These are phyloP conservation scores for Betta splendens DNA, from an alignment of 2,797 vertebrate species.

Conservation along the genomic window DNA sequence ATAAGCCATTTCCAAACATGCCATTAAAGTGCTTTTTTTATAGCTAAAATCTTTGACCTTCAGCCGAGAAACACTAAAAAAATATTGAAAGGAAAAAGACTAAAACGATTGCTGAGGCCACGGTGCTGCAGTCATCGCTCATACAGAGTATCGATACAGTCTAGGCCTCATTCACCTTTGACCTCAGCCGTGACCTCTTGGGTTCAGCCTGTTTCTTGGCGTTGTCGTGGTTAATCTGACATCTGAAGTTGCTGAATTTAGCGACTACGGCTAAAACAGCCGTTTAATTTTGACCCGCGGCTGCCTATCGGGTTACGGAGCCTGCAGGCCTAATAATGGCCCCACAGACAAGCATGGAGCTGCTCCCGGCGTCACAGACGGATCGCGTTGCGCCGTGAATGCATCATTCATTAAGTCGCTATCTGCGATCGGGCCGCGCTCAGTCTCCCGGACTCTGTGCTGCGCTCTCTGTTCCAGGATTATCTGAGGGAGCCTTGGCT, in stretches of 20 bases:
- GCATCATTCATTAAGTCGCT: constrained; percentile 49
- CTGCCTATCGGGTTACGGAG: constrained; percentile 26
- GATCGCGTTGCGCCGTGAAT: constrained; percentile 58
- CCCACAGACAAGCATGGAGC: constrained; percentile 23
- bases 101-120: neutral
- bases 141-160: neutral
- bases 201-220: neutral
- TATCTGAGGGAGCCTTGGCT: constrained; percentile 50
- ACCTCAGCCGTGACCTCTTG: neutral
- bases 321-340: constrained; percentile 19
- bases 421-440: constrained; percentile 29
- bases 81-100: too few relatives aligned
- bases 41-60: neutral
- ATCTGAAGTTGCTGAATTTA: constrained; percentile 3
- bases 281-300: constrained; percentile 10
- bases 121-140: neutral
- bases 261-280: constrained; percentile 10
- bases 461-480: constrained; percentile 51
- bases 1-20: neutral
- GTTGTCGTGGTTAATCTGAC: constrained; percentile 1
- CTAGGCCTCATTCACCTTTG: neutral
- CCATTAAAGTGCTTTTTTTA: neutral
- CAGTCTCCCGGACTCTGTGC: constrained; percentile 2
- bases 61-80: too few relatives aligned
- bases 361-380: constrained; percentile 21